Percentiles rank a stretch among this genome's conserved stretches.
These are phyloP conservation scores for Esox lucius DNA, from an alignment of 2,797 vertebrate genomes.

Conservation along the genomic window DNA sequence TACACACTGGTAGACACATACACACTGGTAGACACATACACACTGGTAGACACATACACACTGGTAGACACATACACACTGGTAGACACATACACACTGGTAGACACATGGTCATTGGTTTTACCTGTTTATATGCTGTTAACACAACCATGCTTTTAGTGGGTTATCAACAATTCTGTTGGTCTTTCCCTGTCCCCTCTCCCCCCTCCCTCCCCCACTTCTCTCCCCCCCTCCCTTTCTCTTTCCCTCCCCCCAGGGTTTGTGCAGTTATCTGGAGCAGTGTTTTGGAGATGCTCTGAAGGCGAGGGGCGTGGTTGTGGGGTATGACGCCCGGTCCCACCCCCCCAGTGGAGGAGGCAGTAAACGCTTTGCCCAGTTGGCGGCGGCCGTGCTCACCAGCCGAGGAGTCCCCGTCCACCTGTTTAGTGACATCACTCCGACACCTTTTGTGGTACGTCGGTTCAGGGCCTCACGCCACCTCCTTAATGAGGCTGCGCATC, in stretches of 20 bases:
- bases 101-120: no score
- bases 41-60: constrained; percentile 65
- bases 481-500: not conserved
- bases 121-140: not conserved
- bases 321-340: constrained; percentile 91
- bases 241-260: constrained; percentile 76
- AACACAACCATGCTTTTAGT: not conserved
- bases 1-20: constrained; percentile 86
- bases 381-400: constrained; percentile 86
- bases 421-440: constrained; percentile 90
- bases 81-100: not conserved
- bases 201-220: not conserved
- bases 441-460: constrained; percentile 90
- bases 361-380: constrained; percentile 87
- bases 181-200: not conserved
- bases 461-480: not conserved
- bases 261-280: constrained; percentile 90
- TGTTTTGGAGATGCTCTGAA: constrained; percentile 84
- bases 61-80: constrained; percentile 84
- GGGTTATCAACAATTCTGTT: not conserved
- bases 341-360: constrained; percentile 87
- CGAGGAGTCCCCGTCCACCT: constrained; percentile 88
- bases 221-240: not conserved
- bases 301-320: constrained; percentile 88
- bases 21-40: not conserved